Conservation (phyloP, 2,888 invertebrate genomes). For the Heliconius aoede region DNA sequence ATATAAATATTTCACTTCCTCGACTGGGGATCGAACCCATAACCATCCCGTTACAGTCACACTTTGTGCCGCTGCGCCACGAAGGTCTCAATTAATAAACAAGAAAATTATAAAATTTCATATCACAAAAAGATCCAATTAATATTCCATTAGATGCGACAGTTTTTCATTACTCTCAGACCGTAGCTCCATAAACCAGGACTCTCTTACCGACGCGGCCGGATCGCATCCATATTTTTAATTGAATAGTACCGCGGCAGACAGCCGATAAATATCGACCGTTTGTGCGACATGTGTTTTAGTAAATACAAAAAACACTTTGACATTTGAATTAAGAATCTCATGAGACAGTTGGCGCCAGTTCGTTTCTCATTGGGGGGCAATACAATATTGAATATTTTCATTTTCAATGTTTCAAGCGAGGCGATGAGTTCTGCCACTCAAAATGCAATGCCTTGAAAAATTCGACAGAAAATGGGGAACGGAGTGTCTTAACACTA, state of each 20-base stretch:
- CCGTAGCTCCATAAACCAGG: slow-evolving; percentile 7
- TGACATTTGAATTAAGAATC: not conserved
- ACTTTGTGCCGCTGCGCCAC: too few species aligned
- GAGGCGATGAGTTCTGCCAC: too few species aligned
- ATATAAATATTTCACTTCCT: too few species aligned
- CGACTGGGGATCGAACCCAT: too few species aligned
- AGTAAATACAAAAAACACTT: slow-evolving; percentile 3
- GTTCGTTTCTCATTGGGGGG: too few species aligned
- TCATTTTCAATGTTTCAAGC: not conserved
- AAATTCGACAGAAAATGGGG: too few species aligned
- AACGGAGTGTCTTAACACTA: too few species aligned
- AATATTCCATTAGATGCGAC: slow-evolving; percentile 16
- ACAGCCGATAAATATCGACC: not conserved
- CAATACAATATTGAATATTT: not conserved
- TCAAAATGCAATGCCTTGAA: too few species aligned
- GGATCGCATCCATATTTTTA: slow-evolving; percentile 32
- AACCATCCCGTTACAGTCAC: too few species aligned
- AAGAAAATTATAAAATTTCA: not conserved
- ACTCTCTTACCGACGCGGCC: slow-evolving; percentile 3
- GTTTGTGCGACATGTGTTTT: not conserved
- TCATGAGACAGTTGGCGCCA: not conserved
- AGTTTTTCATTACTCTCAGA: slow-evolving; percentile 2
- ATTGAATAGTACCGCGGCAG: slow-evolving; percentile 26
- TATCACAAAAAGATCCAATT: not conserved
- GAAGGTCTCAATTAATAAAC: too few species aligned